Base-by-base conservation (phyloP, 2,888 invertebrate genomes). In the Microdon myrmicae region DNA sequence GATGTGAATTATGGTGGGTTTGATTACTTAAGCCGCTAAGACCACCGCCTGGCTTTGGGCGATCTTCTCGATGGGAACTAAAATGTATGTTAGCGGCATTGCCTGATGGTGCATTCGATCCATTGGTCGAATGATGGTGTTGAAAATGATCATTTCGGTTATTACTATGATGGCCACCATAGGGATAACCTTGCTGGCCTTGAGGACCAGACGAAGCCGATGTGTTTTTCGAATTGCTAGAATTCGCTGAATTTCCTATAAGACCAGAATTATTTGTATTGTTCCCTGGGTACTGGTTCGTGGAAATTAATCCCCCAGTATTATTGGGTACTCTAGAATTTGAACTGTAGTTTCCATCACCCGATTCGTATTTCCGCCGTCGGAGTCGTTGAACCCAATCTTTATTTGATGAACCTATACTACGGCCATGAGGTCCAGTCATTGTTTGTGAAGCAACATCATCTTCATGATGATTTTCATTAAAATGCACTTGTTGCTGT, bases 271-370 rank as follows among this genome's bases (percentile, higher is more conserved):
- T 59, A 19, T 32, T 58, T 1, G 55, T 34, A 20, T 22, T 39
- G 13, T 7, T 41, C 14, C 34, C 35, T 39, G 56, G 56, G 19
- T 58, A 64, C 23, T 56, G 64, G 41, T 43, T 64, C 4, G 31
- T 32, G 13, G 64, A 64, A 3, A 58, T 4, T 17, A 64, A 47
- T 1, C 56, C 64, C 37, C 64, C 56, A 44, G 55, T 31, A 39
- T 20, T 31, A 14, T 43, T 48, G 3, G 45, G 34, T 1, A 44
- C 54, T n/a, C 66, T 53, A 3, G 47, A 16, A 44, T 68, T 74
- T 26, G 74, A 76, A 26, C 78, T 74, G 48, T 79, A 79, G 10
- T 69, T 67, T 47, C 72, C 71, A 5, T 76, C 78, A 1, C 76
- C 78, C 4, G 55, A 55, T 43, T 77, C 77, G 12, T 78, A 75